These are phyloP conservation scores for Scaptomyza hsui DNA, from an alignment of 1,140 invertebrate genomes.

Conservation along the genomic window DNA sequence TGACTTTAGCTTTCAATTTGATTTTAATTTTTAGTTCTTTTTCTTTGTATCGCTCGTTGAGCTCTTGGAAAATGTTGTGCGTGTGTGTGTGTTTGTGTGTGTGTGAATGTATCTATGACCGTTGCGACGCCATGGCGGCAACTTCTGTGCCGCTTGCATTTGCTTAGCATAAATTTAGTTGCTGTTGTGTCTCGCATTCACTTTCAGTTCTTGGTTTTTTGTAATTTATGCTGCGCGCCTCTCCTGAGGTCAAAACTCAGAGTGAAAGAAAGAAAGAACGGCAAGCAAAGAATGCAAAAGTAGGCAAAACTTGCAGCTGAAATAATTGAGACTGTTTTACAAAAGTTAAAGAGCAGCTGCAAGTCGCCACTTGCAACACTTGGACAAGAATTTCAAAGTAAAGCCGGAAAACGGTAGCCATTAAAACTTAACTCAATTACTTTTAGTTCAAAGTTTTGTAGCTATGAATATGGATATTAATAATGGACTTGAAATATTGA, in stretches of 20 bases:
- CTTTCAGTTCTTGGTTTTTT: conserved; percentile 50
- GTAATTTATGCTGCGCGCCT: conserved; percentile 68
- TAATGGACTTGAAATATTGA: too few relatives aligned
- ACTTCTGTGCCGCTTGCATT: conserved; percentile 58
- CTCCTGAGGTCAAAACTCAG: conserved; percentile 48
- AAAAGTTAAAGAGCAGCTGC: conserved; percentile 4
- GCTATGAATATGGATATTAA: too few relatives aligned
- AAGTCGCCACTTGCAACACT: not conserved
- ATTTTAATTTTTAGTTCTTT: conserved; percentile 24
- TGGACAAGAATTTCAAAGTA: not conserved
- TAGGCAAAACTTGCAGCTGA: conserved; percentile 18
- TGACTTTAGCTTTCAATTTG: conserved; percentile 46
- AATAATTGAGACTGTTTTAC: conserved; percentile 16
- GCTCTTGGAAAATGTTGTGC: conserved; percentile 35
- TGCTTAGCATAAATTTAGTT: conserved; percentile 72
- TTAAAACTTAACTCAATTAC: not conserved
- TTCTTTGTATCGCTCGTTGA: conserved; percentile 4
- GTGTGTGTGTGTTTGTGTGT: conserved; percentile 28
- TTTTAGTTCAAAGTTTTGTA: not conserved
- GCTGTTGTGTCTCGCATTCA: conserved; percentile 42
- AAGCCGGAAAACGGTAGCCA: not conserved
- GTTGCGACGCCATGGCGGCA: conserved; percentile 33
- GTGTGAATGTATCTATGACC: conserved; percentile 47
- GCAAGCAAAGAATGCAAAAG: conserved; percentile 44
- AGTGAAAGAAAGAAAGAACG: conserved; percentile 20